These are phyloP conservation scores for Ellobium chinense DNA, from an alignment of 2,888 invertebrate species.

Conservation along the genomic window DNA sequence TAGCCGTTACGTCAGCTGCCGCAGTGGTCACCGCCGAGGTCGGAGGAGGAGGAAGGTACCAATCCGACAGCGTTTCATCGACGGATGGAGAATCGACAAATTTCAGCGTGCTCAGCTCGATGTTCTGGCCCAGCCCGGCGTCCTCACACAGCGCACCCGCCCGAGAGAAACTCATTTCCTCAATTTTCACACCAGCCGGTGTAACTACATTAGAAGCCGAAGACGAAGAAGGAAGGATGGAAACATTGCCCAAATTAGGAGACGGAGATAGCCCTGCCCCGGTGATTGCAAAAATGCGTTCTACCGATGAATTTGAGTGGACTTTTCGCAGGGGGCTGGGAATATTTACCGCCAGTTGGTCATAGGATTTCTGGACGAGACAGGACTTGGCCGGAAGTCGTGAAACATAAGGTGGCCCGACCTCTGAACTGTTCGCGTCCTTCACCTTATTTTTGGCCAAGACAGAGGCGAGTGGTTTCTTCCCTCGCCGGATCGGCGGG, in stretches of 20 bases:
- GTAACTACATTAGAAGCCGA: not conserved
- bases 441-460: not conserved
- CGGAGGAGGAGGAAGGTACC: constrained; percentile 27
- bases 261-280: not conserved
- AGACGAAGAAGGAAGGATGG: not conserved
- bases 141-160: not conserved
- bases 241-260: not conserved
- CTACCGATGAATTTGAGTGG: not conserved
- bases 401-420: not conserved
- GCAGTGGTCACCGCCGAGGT: not conserved
- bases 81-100: constrained; percentile 33
- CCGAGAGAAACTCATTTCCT: not conserved
- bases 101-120: constrained; percentile 34
- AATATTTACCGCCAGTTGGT: not conserved
- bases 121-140: constrained; percentile 3
- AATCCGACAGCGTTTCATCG: constrained; percentile 23
- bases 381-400: not conserved
- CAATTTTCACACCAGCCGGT: not conserved
- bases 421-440: not conserved
- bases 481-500: not conserved
- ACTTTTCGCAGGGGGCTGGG: not conserved
- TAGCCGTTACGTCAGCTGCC: not conserved
- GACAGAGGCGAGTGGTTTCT: not conserved
- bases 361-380: not conserved
- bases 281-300: not conserved